Evolutionary conservation across 2,888 invertebrate species (phyloP).

Genomic region (Cheilosia vernalis): DNA sequence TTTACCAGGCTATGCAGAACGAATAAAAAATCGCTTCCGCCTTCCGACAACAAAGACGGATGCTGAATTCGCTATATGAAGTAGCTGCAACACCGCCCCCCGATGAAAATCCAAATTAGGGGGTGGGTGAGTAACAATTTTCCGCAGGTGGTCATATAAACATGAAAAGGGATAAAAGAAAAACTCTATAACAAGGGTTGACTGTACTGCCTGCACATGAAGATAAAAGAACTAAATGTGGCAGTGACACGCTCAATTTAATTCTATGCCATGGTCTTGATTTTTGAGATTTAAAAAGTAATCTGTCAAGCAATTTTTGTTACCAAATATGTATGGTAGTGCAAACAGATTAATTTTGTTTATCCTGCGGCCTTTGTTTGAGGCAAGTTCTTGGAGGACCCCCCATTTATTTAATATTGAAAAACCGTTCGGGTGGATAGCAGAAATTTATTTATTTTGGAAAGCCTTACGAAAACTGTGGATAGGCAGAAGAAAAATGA

Average conservation of each 20-base stretch:
- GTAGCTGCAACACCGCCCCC: slow-evolving; percentile 52
- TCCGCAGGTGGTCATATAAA: slow-evolving; percentile 68
- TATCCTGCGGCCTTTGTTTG: background rate
- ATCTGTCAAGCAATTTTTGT: slow-evolving; percentile 31
- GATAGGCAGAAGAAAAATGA: too few relatives aligned
- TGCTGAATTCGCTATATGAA: slow-evolving; percentile 45
- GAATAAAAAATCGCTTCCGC: background rate
- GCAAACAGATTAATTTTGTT: background rate
- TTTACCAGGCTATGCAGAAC: background rate
- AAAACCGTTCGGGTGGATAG: too few relatives aligned
- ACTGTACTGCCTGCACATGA: slow-evolving; percentile 24
- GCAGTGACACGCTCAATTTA: slow-evolving; percentile 52
- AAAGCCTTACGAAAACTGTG: too few relatives aligned
- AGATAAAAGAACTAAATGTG: slow-evolving; percentile 45
- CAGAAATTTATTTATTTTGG: too few relatives aligned
- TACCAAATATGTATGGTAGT: background rate
- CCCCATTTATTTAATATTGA: too few relatives aligned
- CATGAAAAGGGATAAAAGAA: slow-evolving; percentile 17
- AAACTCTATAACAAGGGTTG: slow-evolving; percentile 34
- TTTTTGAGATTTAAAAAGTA: slow-evolving; percentile 32
- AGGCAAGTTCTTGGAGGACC: background rate
- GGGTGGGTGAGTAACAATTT: slow-evolving; percentile 62
- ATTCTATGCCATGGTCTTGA: slow-evolving; percentile 18
- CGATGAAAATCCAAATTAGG: slow-evolving; percentile 16
- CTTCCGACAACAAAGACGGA: slow-evolving; percentile 38